Conservation (phyloP, 1,140 invertebrate species). For the Eurosta solidaginis region DNA sequence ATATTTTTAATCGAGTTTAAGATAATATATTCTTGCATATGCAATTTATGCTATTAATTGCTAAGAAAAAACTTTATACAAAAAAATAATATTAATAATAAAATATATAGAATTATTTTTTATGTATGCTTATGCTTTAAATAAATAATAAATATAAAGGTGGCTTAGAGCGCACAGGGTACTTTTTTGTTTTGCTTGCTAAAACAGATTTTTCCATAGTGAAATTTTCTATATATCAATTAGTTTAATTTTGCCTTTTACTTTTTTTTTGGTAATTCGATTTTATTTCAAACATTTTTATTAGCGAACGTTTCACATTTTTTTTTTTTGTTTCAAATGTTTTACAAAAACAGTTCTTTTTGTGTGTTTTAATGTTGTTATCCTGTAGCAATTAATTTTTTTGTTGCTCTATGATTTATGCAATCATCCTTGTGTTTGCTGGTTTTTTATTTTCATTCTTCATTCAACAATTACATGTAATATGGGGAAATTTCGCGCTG, state of each 20-base stretch:
- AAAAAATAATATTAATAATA: neutral
- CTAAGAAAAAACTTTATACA: conserved; percentile 19
- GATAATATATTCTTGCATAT: neutral
- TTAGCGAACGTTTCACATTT: conserved; percentile 12
- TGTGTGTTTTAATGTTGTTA: too few relatives aligned
- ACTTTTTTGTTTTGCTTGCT: neutral
- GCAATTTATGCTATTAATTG: neutral
- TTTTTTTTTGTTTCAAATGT: neutral
- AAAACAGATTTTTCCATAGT: neutral
- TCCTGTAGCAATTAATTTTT: too few relatives aligned
- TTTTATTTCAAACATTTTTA: conserved; percentile 15
- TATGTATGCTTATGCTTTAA: conserved; percentile 11
- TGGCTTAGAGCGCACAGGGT: conserved; percentile 9
- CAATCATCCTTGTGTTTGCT: too few relatives aligned
- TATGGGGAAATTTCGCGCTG: neutral
- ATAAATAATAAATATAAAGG: conserved; percentile 23
- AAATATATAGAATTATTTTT: neutral
- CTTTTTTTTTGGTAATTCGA: neutral
- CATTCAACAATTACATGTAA: conserved; percentile 21
- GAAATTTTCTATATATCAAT: neutral
- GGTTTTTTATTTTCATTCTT: neutral
- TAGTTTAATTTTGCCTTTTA: neutral
- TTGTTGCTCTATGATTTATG: too few relatives aligned
- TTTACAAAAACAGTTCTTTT: conserved; percentile 14
- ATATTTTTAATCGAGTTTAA: neutral